Percentiles rank a stretch among this genome's conserved stretches.
These are phyloP conservation scores for Thinocorus orbignyianus DNA, from an alignment of 2,113 vertebrate genomes.

Conservation along the genomic window DNA sequence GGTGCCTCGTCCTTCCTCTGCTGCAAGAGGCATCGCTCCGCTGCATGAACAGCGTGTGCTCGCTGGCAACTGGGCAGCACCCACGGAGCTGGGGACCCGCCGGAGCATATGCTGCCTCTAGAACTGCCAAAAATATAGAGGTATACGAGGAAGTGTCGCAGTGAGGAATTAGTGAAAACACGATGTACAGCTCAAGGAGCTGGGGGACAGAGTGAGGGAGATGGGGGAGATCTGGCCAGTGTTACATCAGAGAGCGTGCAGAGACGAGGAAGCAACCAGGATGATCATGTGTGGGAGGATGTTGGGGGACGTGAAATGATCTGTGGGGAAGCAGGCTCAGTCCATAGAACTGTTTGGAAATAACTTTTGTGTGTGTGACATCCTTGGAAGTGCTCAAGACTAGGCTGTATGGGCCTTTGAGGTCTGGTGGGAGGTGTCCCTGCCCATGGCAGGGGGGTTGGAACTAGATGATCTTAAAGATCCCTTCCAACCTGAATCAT, in stretches of 20 bases:
- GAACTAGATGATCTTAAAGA: not conserved
- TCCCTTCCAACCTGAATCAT: not conserved
- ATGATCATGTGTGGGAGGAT: not conserved
- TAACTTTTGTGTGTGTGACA: accelerated
- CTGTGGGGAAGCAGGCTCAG: not conserved
- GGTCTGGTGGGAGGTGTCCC: not conserved
- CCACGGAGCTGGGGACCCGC: not conserved
- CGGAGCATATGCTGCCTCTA: not conserved
- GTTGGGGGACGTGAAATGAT: not conserved
- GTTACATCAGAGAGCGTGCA: accelerated
- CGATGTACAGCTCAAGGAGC: not conserved
- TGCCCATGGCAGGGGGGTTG: not conserved
- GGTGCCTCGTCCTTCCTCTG: not conserved
- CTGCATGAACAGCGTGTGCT: not conserved
- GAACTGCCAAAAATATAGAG: conserved; percentile 7
- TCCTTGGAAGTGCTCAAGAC: not conserved
- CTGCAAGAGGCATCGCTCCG: accelerated
- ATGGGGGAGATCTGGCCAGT: not conserved
- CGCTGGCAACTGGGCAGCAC: not conserved
- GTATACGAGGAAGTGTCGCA: not conserved
- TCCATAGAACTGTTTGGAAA: not conserved
- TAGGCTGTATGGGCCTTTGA: not conserved
- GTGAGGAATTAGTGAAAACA: not conserved
- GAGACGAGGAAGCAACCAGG: accelerated
- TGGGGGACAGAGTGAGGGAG: not conserved